Evolutionary conservation across 2,797 vertebrate species (phyloP), one percentile per base, ranked within the genome.

Genomic region (Diceros bicornis): DNA sequence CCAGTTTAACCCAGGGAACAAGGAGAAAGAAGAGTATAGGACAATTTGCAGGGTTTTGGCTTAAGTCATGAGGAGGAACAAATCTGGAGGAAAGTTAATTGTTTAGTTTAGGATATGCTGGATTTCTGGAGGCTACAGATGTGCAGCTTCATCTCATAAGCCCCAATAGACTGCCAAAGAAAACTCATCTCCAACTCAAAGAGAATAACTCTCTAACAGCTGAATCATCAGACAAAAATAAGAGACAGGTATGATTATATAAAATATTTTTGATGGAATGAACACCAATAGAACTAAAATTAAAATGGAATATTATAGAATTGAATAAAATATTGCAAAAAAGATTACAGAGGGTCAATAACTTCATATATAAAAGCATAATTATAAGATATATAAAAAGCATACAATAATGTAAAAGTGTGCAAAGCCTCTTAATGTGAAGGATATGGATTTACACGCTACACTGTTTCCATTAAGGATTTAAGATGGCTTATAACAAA

Each of bases 401-500:
- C 88, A 71, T 7, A 81, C 34, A 62, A 74, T 29, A 21, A 47
- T 11, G 17, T 47, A 57, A 69, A 95, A 66, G 59, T 47, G 72
- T 12, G 86, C 59, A n/a, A 68, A n/a, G 37, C 81, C 83, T 64
- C 62, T 78, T 25, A 34, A 62, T 1, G 17, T 44, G 52, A 71
- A 55, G 44, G 10, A 44, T 47, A 88, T 13, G 13, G 7, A 13
- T 41, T 66, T 69, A 64, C 16, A 59, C 0, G 1, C 34, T 66
- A 84, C 6, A 25, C 9, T 78, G 17, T 55, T 91, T 44, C 89
- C 86, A 75, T 68, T 50, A 78, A 93, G 69, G 69, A 78, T 17
- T 91, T 82, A 74, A 59, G 29, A 62, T 64, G 82, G 27, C 72
- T 92, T 72, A 89, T 16, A 37, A 88, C 34, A 93, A 93, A 97